Base-by-base conservation (phyloP, 2,797 vertebrate species). In the Cyclura pinguis region DNA sequence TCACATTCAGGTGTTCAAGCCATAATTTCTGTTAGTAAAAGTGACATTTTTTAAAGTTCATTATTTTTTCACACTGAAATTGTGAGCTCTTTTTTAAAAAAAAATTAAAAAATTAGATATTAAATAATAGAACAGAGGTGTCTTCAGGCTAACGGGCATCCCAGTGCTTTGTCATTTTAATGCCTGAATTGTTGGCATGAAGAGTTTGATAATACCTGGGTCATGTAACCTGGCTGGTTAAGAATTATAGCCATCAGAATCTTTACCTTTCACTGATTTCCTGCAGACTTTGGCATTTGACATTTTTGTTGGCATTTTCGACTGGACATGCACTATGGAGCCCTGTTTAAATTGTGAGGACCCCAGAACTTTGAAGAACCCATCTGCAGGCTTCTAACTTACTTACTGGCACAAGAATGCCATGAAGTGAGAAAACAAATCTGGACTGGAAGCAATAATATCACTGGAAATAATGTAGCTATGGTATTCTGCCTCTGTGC, bases 1-100 rank as follows among this genome's bases (percentile, higher is more conserved):
- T 96, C 96, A 95, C 89, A 92, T 96, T 96, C 94, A 96, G 95
- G 94, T 96, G 94, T 96, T 95, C 1, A 42, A 96, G 93, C 93
- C 89, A 4, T 97, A 97, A 97, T 97, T 97, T 97, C 97, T 97
- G 91, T 97, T 97, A 97, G 96, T 95, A 96, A 97, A 97, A 97
- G 87, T 97, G 97, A 97, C 97, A 97, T 97, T 97, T 97, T 73
- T 94, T 93, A 97, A 97, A 97, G 97, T 97, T 97, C 97, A 97
- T 97, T 97, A 96, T 97, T 97, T 97, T 96, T 97, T 96, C 90
- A 92, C 85, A 2, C 94, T 90, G 96, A 95, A 96, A 96, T 96
- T 94, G 95, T 93, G 91, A 90, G 91, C 94, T 92, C 73, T 57
- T 77, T 80, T 94, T 94, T 95, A 0, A 73, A 73, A 82, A 91